Conservation (phyloP, 2,113 vertebrate species). For the Siniperca chuatsi region DNA sequence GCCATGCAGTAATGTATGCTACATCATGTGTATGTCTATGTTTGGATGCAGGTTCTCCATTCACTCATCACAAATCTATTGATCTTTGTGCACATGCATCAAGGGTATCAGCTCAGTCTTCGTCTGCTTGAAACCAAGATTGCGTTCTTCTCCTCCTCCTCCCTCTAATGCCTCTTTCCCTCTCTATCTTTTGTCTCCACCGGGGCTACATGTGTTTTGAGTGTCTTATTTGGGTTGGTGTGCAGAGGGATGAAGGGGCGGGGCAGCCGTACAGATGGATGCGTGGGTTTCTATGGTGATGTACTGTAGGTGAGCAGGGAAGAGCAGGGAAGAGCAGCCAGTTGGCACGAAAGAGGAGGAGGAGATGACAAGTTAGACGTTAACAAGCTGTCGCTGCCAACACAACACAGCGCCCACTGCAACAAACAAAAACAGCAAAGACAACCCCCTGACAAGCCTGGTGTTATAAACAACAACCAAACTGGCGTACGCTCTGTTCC, state of each 20-base stretch:
- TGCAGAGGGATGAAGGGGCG: slow-evolving; percentile 58
- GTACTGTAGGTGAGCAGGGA: slow-evolving; percentile 56
- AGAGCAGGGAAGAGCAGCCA: slow-evolving; percentile 62
- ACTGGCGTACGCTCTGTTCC: slow-evolving; percentile 17
- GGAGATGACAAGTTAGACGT: slow-evolving; percentile 72
- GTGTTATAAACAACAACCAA: slow-evolving; percentile 57
- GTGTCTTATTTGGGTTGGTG: slow-evolving; percentile 12
- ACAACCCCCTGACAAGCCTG: slow-evolving; percentile 48
- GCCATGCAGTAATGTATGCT: slow-evolving; percentile 30
- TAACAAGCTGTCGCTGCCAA: slow-evolving; percentile 74
- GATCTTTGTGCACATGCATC: slow-evolving; percentile 52
- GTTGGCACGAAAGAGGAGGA: slow-evolving; percentile 70
- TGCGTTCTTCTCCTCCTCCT: neutral
- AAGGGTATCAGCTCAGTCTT: slow-evolving; percentile 17
- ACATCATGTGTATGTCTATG: slow-evolving; percentile 25
- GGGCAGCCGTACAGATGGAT: slow-evolving; percentile 61
- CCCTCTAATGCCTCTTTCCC: slow-evolving; percentile 10
- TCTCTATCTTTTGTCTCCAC: slow-evolving; percentile 7
- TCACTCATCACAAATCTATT: slow-evolving; percentile 41
- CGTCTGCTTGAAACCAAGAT: neutral
- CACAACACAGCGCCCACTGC: slow-evolving; percentile 58
- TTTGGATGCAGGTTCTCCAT: slow-evolving; percentile 34
- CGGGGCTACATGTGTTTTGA: slow-evolving; percentile 7
- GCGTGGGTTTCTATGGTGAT: slow-evolving; percentile 67
- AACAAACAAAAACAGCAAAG: slow-evolving; percentile 62